phyloP scores from a whole-genome alignment of 2,113 vertebrate genomes.

The Nyctereutes procyonoides region DNA sequence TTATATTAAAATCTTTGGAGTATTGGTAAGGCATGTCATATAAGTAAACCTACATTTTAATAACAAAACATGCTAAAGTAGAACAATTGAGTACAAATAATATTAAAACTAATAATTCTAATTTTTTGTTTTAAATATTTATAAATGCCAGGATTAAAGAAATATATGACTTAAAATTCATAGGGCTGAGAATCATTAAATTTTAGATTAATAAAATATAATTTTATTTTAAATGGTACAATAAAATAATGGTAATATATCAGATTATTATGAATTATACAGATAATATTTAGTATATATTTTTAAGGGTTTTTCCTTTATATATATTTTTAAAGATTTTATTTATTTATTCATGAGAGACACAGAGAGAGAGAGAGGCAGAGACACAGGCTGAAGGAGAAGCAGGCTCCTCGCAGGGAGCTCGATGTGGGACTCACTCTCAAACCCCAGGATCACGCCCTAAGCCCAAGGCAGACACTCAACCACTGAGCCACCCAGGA shows the following conservation, averaged over 20 bases:
- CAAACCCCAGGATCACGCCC: too few relatives aligned
- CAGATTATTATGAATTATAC: not conserved
- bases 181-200: not conserved
- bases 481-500: too few relatives aligned
- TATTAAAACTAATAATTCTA: not conserved
- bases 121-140: not conserved
- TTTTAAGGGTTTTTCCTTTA: not conserved
- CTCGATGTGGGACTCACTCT: too few relatives aligned
- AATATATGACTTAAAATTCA: not conserved
- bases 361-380: too few relatives aligned
- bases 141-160: not conserved
- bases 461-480: too few relatives aligned
- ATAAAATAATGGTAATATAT: not conserved
- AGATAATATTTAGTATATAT: not conserved
- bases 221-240: not conserved
- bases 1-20: not conserved
- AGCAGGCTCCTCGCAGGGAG: too few relatives aligned
- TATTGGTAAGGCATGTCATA: not conserved
- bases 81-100: not conserved
- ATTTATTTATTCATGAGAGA: too few relatives aligned
- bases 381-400: too few relatives aligned
- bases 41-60: constrained; percentile 8
- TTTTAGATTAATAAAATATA: not conserved
- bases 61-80: not conserved
- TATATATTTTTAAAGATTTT: too few relatives aligned